phyloP scores from a whole-genome alignment of 2,888 invertebrate genomes.

The Elgonia sp. region DNA sequence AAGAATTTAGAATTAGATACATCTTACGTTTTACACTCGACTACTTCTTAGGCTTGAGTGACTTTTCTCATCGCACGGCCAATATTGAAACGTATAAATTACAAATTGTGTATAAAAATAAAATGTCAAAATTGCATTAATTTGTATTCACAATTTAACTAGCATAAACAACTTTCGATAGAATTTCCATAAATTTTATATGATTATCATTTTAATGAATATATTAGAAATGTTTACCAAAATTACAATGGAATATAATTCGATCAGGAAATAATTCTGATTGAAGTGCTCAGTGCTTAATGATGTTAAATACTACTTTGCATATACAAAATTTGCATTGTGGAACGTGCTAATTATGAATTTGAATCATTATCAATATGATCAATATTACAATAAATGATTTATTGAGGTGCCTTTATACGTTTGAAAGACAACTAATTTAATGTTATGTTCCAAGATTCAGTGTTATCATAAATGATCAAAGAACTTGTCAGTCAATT shows the following conservation, averaged over 20 bases:
- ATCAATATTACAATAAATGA: neutral
- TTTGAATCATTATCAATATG: neutral
- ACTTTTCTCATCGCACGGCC: neutral
- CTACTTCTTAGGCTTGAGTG: neutral
- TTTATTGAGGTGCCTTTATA: constrained; percentile 1
- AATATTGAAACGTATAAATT: neutral
- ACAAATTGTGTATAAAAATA: too few species aligned
- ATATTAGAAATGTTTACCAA: neutral
- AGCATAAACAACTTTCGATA: too few species aligned
- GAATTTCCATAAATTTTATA: too few species aligned
- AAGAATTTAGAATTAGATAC: neutral
- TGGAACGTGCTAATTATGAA: neutral
- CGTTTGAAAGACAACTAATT: neutral
- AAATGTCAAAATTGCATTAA: too few species aligned
- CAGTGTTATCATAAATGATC: constrained; percentile 26
- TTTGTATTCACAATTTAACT: too few species aligned
- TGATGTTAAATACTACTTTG: constrained; percentile 7
- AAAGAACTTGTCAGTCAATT: constrained; percentile 20
- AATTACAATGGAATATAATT: neutral
- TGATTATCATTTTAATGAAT: too few species aligned
- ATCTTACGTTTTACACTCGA: neutral
- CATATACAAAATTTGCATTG: constrained; percentile 8
- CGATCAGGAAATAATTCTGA: neutral
- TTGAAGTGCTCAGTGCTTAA: neutral
- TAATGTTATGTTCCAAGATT: neutral